Conservation (phyloP, 2,888 invertebrate species). For the Pterostichus niger region DNA sequence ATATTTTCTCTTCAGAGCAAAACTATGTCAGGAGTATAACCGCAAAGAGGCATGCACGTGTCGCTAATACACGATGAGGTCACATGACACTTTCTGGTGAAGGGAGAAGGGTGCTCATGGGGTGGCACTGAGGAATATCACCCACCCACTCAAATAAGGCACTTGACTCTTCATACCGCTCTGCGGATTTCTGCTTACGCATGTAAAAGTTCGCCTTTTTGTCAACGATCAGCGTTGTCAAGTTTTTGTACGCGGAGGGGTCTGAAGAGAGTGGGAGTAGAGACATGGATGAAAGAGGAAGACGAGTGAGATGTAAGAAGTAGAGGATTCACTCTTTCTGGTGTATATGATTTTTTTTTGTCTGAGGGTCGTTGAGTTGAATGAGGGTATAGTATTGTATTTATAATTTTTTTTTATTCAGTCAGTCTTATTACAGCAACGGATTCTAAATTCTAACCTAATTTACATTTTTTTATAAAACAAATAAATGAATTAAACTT, state of each 20-base stretch:
- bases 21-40: slow-evolving; percentile 48
- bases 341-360: neutral
- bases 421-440: no score
- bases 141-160: slow-evolving; percentile 50
- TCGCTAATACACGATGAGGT: neutral
- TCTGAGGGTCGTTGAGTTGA: no score
- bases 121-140: neutral
- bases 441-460: no score
- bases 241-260: slow-evolving; percentile 51
- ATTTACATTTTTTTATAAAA: no score
- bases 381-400: no score
- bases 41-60: slow-evolving; percentile 32
- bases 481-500: no score
- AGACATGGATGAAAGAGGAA: neutral
- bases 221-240: slow-evolving; percentile 62
- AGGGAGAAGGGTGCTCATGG: neutral
- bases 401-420: no score
- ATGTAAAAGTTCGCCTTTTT: slow-evolving; percentile 66
- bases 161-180: slow-evolving; percentile 43
- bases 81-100: neutral
- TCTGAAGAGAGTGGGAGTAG: neutral
- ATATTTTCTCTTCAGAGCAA: neutral
- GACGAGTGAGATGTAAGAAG: neutral
- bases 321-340: neutral
- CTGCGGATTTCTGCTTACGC: slow-evolving; percentile 62